Evolutionary conservation across 2,888 invertebrate genomes (phyloP).

Genomic region (Pharmacophagus antenor): DNA sequence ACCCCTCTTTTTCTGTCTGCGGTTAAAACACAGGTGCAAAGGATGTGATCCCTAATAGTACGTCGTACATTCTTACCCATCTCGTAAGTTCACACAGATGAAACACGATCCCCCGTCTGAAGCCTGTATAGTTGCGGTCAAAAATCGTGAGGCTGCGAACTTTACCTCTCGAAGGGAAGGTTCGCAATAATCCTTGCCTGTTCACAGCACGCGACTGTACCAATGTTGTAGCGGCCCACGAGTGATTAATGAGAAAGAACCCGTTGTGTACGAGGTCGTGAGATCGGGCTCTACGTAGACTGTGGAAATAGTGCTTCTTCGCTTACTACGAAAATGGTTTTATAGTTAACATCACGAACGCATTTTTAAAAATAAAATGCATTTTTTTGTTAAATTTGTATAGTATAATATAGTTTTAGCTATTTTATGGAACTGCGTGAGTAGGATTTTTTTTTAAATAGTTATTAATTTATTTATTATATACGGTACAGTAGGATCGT

Average conservation of each 20-base stretch:
- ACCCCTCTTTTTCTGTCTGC: neutral
- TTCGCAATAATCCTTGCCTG: constrained; percentile 3
- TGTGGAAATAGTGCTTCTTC: constrained; percentile 10
- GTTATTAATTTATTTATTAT: no score
- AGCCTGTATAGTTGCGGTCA: constrained; percentile 5
- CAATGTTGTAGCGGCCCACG: constrained; percentile 15
- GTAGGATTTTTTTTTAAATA: no score
- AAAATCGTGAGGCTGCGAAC: neutral
- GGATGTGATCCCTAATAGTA: constrained; percentile 2
- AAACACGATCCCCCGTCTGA: constrained; percentile 20
- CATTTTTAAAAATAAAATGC: neutral
- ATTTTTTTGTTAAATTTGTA: no score
- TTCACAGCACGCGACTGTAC: constrained; percentile 13
- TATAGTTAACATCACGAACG: neutral
- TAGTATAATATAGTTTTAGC: no score
- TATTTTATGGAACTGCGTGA: neutral
- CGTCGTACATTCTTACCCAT: constrained; percentile 12
- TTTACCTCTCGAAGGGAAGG: neutral
- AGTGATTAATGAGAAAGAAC: constrained; percentile 28
- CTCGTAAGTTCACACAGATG: constrained; percentile 14
- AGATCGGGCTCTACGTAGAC: constrained; percentile 19
- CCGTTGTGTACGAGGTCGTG: constrained; percentile 28
- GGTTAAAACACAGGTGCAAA: neutral
- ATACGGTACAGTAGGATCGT: no score
- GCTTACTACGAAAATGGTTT: constrained; percentile 1